Evolutionary conservation across 2,888 invertebrate species (phyloP).

Genomic region (Pollenia amentaria): DNA sequence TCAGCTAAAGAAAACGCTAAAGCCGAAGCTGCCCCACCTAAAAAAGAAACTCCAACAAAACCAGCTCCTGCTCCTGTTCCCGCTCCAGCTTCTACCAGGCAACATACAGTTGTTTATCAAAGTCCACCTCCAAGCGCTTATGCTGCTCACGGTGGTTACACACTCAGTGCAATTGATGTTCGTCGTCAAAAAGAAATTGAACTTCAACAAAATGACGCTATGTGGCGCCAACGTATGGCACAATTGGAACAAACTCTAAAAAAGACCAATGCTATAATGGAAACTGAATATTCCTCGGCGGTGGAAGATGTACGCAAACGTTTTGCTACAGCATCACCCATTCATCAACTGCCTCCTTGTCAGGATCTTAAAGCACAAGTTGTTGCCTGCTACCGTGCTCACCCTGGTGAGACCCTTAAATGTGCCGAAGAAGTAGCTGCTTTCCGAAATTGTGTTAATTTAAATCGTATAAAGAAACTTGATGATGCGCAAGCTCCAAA

Average conservation of each 20-base stretch:
- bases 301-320: conserved; percentile 84
- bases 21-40: conserved; percentile 59
- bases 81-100: conserved; percentile 67
- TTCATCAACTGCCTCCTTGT: conserved; percentile 85
- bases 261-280: conserved; percentile 86
- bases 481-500: conserved; percentile 63
- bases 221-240: conserved; percentile 87
- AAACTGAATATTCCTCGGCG: conserved; percentile 86
- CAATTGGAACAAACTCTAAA: conserved; percentile 86
- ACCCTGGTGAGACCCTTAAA: conserved; percentile 87
- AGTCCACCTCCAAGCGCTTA: conserved; percentile 78
- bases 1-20: conserved; percentile 73
- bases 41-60: conserved; percentile 69
- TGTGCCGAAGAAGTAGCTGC: conserved; percentile 87
- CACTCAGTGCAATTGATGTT: conserved; percentile 82
- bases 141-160: conserved; percentile 79
- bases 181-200: conserved; percentile 86
- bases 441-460: conserved; percentile 87
- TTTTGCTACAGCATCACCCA: conserved; percentile 82
- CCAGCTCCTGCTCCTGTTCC: conserved; percentile 51
- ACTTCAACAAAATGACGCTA: conserved; percentile 86
- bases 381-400: conserved; percentile 86
- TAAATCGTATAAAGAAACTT: conserved; percentile 85
- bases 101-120: conserved; percentile 77
- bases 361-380: conserved; percentile 86